These are phyloP conservation scores for Drosophila rellima DNA, from an alignment of 2,888 invertebrate species.

Conservation along the genomic window DNA sequence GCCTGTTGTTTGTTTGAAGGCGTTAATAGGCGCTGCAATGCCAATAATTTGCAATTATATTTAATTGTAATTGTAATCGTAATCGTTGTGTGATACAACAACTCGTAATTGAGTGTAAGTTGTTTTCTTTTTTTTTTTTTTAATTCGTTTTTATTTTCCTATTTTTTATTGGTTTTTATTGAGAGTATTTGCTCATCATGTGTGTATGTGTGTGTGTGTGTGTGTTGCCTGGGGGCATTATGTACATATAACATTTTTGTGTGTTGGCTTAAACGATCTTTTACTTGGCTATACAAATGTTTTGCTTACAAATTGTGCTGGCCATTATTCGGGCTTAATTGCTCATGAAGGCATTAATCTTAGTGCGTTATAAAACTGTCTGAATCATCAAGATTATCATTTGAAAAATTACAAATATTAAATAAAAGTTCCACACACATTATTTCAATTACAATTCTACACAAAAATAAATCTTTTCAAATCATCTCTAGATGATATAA, in stretches of 20 bases:
- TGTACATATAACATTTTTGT: slow-evolving; percentile 62
- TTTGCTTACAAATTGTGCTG: slow-evolving; percentile 31
- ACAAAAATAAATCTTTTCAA: slow-evolving; percentile 14
- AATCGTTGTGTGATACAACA: slow-evolving; percentile 45
- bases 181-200: slow-evolving; percentile 62
- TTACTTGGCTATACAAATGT: slow-evolving; percentile 74
- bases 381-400: slow-evolving; percentile 15
- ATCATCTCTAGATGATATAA: slow-evolving; percentile 29
- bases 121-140: slow-evolving; percentile 30
- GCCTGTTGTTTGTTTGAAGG: slow-evolving; percentile 52
- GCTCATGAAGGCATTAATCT: slow-evolving; percentile 46
- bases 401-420: slow-evolving; percentile 23
- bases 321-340: slow-evolving; percentile 47
- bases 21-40: slow-evolving; percentile 79
- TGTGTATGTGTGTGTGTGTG: slow-evolving; percentile 30
- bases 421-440: slow-evolving; percentile 11
- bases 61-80: slow-evolving; percentile 64
- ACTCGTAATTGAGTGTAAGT: slow-evolving; percentile 56
- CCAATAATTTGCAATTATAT: slow-evolving; percentile 79
- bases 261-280: slow-evolving; percentile 67
- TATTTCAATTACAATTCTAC: slow-evolving; percentile 10
- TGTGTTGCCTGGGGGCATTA: slow-evolving; percentile 46
- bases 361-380: slow-evolving; percentile 11
- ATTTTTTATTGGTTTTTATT: slow-evolving; percentile 48
- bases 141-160: slow-evolving; percentile 37